Evolutionary conservation across 2,113 vertebrate genomes (phyloP).

Genomic region (Abramis brama): DNA sequence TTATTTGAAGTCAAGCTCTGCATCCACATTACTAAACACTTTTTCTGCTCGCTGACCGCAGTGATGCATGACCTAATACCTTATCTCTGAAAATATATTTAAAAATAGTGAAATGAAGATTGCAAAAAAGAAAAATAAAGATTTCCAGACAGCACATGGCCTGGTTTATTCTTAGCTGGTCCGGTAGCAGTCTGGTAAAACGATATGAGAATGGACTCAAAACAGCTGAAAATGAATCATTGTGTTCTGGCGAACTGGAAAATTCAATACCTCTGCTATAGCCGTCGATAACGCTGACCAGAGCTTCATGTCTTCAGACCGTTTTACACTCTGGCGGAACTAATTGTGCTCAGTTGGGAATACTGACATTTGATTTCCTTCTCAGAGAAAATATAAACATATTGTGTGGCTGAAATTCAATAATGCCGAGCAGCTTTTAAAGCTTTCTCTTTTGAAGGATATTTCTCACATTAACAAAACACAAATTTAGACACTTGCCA

Average conservation of each 20-base stretch:
- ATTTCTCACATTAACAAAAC: slow-evolving; percentile 24
- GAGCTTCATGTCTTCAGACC: slow-evolving; percentile 67
- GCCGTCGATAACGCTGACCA: slow-evolving; percentile 72
- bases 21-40: not conserved
- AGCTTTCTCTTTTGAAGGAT: slow-evolving; percentile 13
- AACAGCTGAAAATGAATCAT: slow-evolving; percentile 60
- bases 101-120: not conserved
- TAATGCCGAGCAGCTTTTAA: slow-evolving; percentile 43
- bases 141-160: slow-evolving; percentile 15
- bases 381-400: slow-evolving; percentile 62
- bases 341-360: slow-evolving; percentile 71
- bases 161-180: slow-evolving; percentile 13
- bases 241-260: slow-evolving; percentile 71
- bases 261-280: slow-evolving; percentile 70
- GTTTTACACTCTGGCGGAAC: slow-evolving; percentile 66
- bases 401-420: slow-evolving; percentile 61
- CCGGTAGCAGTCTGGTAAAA: slow-evolving; percentile 53
- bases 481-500: not conserved
- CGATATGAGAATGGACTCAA: slow-evolving; percentile 60
- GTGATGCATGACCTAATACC: not conserved
- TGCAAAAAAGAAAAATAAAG: not conserved
- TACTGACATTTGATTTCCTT: slow-evolving; percentile 68
- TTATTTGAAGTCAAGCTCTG: slow-evolving; percentile 15
- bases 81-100: slow-evolving; percentile 11
- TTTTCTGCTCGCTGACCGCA: not conserved